Evolutionary conservation across 2,113 vertebrate species (phyloP).

Genomic region (Mola mola): DNA sequence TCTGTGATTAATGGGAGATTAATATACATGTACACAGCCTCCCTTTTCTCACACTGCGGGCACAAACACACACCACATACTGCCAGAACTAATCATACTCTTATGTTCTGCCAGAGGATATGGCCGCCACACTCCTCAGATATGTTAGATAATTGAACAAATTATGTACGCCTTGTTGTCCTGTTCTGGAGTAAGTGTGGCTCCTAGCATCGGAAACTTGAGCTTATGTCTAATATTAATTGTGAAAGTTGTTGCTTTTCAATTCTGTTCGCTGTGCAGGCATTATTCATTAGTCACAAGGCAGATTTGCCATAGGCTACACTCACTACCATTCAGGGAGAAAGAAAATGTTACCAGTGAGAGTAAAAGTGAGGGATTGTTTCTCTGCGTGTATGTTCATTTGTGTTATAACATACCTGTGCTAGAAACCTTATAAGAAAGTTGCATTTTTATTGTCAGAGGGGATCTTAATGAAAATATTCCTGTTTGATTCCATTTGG

Average conservation of each 20-base stretch:
- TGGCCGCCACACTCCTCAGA: conserved; percentile 58
- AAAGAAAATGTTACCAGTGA: conserved; percentile 1
- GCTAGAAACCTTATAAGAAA: not conserved
- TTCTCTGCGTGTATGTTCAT: not conserved
- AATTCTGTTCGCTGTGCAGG: conserved; percentile 42
- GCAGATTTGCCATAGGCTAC: conserved; percentile 46
- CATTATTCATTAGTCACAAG: conserved; percentile 67
- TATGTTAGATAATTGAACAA: conserved; percentile 77
- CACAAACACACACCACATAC: conserved; percentile 20
- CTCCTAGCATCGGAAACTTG: conserved; percentile 60
- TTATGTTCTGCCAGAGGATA: conserved; percentile 55
- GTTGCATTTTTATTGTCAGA: too few species aligned
- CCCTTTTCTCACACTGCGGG: not conserved
- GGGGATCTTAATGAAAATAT: too few species aligned
- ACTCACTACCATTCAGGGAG: conserved; percentile 40
- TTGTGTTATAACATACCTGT: not conserved
- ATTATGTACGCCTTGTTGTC: conserved; percentile 65
- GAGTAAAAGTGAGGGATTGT: conserved; percentile 2
- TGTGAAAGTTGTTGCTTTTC: conserved; percentile 58
- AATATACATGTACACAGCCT: not conserved
- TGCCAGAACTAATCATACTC: conserved; percentile 60
- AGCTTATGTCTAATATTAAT: conserved; percentile 59
- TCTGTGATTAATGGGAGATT: too few species aligned
- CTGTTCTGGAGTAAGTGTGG: conserved; percentile 62
- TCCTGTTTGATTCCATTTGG: too few species aligned